phyloP scores from a whole-genome alignment of 2,797 vertebrate genomes.

The Spinus olivaceus region DNA sequence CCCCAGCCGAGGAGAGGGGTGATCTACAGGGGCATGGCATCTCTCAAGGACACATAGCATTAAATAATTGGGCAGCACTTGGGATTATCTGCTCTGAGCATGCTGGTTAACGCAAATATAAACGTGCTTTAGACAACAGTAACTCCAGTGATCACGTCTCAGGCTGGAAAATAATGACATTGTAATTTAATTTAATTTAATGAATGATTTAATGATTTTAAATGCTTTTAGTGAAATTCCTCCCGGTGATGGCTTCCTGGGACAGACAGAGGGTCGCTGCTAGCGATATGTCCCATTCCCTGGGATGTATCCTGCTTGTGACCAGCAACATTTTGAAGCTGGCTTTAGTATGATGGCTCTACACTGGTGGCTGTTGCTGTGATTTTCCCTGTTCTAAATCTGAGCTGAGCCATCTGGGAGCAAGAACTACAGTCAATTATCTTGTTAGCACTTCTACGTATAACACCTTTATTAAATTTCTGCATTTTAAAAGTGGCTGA shows the following conservation, averaged over 20 bases:
- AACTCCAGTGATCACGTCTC: neutral
- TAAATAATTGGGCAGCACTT: neutral
- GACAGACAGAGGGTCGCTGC: neutral
- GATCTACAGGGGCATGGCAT: neutral
- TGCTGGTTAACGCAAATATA: neutral
- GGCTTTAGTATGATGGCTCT: neutral
- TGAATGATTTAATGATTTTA: neutral
- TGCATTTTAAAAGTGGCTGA: neutral
- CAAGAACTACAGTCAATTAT: neutral
- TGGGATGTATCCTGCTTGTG: neutral
- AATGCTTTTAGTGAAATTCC: neutral
- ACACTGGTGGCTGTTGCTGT: accelerated
- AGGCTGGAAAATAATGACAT: neutral
- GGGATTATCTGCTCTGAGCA: neutral
- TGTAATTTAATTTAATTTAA: neutral
- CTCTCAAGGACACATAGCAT: neutral
- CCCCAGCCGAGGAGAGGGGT: accelerated
- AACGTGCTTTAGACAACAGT: neutral
- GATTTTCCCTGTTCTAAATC: neutral
- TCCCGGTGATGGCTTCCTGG: neutral
- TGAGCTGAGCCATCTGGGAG: neutral
- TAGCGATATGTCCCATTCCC: neutral
- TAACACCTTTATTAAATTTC: neutral
- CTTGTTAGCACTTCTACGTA: neutral
- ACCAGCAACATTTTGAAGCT: accelerated